Conservation (phyloP, 2,888 invertebrate genomes). For the Pseudeuparius sepicola region DNA sequence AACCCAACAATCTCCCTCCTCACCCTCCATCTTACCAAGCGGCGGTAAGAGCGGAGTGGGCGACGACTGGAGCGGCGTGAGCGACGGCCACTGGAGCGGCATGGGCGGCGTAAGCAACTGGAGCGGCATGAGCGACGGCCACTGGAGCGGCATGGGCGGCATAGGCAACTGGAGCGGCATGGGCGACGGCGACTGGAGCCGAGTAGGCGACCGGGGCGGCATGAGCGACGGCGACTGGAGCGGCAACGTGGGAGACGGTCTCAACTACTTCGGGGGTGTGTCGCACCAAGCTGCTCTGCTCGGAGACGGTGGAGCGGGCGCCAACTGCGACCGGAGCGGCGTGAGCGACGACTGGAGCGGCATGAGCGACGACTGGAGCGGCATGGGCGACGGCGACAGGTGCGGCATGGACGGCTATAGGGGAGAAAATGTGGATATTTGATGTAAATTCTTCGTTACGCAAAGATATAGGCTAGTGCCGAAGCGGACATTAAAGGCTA, state of each 20-base stretch:
- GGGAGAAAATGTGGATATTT: too few relatives aligned
- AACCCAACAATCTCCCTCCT: constrained; percentile 14
- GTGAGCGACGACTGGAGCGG: constrained; percentile 10
- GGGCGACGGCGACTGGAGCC: constrained; percentile 14
- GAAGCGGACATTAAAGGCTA: too few relatives aligned
- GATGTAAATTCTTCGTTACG: too few relatives aligned
- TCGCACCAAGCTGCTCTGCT: constrained; percentile 7
- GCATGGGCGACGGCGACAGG: too few relatives aligned
- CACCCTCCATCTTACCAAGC: constrained; percentile 19
- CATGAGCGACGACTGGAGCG: constrained; percentile 22
- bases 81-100: constrained; percentile 17
- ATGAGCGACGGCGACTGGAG: constrained; percentile 13
- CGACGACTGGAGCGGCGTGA: constrained; percentile 12
- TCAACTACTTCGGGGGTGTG: too few relatives aligned
- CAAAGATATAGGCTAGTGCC: too few relatives aligned
- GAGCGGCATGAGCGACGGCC: constrained; percentile 16
- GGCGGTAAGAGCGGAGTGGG: constrained; percentile 14
- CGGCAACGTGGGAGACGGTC: constrained; percentile 3
- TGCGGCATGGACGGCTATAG: too few relatives aligned
- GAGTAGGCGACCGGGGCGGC: constrained; percentile 16
- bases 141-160: constrained; percentile 18
- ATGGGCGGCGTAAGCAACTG: constrained; percentile 14
- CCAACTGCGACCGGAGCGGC: constrained; percentile 12
- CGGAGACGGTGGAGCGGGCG: too few relatives aligned
- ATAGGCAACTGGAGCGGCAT: constrained; percentile 18